These are phyloP conservation scores for Drosophila subquinaria DNA, from an alignment of 2,888 invertebrate species.

Conservation along the genomic window DNA sequence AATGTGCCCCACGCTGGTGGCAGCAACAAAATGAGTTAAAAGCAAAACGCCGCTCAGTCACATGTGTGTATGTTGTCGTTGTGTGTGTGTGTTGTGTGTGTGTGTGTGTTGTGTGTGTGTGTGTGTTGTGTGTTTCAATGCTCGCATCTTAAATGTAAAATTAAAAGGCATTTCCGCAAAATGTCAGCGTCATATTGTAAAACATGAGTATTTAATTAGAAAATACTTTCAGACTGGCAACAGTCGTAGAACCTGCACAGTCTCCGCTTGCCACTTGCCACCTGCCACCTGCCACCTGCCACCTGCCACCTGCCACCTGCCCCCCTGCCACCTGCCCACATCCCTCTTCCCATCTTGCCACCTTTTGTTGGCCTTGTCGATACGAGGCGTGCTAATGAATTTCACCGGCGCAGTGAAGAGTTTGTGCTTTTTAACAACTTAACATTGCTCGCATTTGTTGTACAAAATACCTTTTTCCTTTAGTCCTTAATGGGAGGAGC, in stretches of 20 bases:
- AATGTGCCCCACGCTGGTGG: slow-evolving; percentile 62
- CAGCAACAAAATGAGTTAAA: slow-evolving; percentile 55
- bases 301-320: slow-evolving; percentile 7
- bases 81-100: slow-evolving; percentile 21
- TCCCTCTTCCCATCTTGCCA: neutral
- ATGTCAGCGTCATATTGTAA: slow-evolving; percentile 83
- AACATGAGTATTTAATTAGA: slow-evolving; percentile 83
- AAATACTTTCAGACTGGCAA: slow-evolving; percentile 68
- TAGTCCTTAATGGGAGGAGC: slow-evolving; percentile 54
- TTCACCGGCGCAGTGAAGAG: slow-evolving; percentile 49
- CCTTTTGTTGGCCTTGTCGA: slow-evolving; percentile 24
- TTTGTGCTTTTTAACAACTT: slow-evolving; percentile 75
- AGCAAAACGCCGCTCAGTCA: slow-evolving; percentile 29
- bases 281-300: neutral
- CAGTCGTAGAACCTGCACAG: slow-evolving; percentile 40
- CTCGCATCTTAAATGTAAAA: slow-evolving; percentile 74
- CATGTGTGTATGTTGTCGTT: slow-evolving; percentile 32
- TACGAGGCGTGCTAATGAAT: slow-evolving; percentile 69
- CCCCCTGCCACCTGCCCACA: neutral
- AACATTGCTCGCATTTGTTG: slow-evolving; percentile 70
- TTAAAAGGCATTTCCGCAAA: slow-evolving; percentile 83
- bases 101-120: slow-evolving; percentile 8
- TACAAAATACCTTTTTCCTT: slow-evolving; percentile 79
- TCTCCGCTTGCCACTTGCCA: slow-evolving; percentile 35
- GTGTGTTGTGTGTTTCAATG: slow-evolving; percentile 13